These are phyloP conservation scores for Buceros bicornis DNA, from an alignment of 2,797 vertebrate species.

Conservation along the genomic window DNA sequence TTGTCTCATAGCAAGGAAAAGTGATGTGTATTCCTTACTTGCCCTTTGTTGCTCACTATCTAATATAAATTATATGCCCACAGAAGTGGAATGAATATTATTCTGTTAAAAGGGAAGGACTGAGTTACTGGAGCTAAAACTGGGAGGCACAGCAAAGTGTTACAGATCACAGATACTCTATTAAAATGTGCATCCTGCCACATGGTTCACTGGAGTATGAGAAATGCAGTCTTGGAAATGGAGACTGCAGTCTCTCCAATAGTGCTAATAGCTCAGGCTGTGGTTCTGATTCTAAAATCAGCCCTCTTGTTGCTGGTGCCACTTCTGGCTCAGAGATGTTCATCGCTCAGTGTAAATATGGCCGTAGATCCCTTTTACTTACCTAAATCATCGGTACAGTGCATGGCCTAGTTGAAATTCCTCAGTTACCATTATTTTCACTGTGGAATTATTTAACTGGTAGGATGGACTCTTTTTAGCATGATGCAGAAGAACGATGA, in stretches of 20 bases:
- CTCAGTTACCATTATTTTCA: neutral
- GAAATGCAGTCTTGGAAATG: neutral
- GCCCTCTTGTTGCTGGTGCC: neutral
- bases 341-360: neutral
- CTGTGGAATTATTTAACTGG: neutral
- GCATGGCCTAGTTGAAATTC: neutral
- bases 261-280: neutral
- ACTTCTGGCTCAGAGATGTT: neutral
- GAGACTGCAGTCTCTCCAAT: neutral
- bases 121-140: neutral
- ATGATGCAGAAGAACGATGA: neutral
- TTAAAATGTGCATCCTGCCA: neutral
- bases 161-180: neutral
- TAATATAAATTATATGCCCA: neutral
- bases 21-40: neutral
- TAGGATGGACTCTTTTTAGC: neutral
- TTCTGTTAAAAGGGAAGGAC: neutral
- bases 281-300: neutral
- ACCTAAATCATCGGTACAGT: neutral
- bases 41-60: conserved; percentile 20
- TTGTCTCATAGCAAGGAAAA: neutral
- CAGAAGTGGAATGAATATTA: neutral
- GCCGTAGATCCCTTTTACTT: neutral
- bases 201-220: neutral
- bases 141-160: neutral